Conservation (phyloP, 2,797 vertebrate genomes). For the Platalea minor region DNA sequence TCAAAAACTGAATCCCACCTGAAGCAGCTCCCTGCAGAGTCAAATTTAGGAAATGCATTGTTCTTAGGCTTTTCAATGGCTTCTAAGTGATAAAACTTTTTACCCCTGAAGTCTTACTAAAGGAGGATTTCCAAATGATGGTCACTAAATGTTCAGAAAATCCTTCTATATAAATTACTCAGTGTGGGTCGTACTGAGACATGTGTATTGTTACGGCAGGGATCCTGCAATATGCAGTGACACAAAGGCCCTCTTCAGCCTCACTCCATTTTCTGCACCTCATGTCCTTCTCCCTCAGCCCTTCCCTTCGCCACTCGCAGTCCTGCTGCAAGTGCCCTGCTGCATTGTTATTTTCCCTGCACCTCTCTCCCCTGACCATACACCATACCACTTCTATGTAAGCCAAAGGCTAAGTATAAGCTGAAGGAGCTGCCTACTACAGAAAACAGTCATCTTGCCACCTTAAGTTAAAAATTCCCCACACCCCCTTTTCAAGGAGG, state of each 20-base stretch:
- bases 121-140: background rate
- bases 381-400: fast-evolving
- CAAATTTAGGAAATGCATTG: background rate
- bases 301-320: background rate
- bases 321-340: background rate
- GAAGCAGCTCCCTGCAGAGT: background rate
- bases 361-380: background rate
- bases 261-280: background rate
- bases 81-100: background rate
- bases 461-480: background rate
- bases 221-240: background rate
- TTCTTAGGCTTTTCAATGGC: background rate
- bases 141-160: background rate
- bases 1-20: background rate
- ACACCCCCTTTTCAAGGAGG: background rate
- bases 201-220: fast-evolving
- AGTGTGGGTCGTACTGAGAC: background rate
- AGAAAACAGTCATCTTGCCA: background rate
- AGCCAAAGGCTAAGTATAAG: background rate
- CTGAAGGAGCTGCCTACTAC: background rate
- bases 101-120: background rate
- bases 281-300: background rate
- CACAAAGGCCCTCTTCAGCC: background rate
- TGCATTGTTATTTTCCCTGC: background rate
- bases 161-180: background rate